phyloP scores from a whole-genome alignment of 2,888 invertebrate species.

The Seira sanloemensis region DNA sequence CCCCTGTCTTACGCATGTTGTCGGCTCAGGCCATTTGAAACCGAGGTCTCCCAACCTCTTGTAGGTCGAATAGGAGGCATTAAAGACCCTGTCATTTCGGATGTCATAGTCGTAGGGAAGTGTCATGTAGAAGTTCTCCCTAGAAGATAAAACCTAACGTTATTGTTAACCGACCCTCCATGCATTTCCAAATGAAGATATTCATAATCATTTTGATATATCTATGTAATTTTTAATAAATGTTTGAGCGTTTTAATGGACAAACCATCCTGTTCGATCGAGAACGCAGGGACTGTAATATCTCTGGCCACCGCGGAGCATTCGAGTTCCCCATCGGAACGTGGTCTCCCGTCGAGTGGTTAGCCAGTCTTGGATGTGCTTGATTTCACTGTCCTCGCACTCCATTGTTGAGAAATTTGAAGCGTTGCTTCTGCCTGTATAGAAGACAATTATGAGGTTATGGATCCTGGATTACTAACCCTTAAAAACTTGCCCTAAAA shows the following conservation, averaged over 20 bases:
- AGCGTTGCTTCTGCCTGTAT: too few species aligned
- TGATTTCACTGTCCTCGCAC: constrained; percentile 31
- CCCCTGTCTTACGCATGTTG: constrained; percentile 67
- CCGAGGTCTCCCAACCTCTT: constrained; percentile 68
- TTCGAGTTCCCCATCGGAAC: constrained; percentile 60
- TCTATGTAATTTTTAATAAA: neutral
- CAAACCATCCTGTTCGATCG: constrained; percentile 69
- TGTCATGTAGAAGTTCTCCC: constrained; percentile 69
- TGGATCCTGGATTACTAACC: too few species aligned
- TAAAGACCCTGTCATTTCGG: constrained; percentile 67
- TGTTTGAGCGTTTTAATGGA: neutral
- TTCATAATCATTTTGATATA: too few species aligned
- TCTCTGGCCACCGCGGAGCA: constrained; percentile 57
- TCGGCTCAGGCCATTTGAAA: constrained; percentile 67
- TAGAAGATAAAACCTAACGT: too few species aligned
- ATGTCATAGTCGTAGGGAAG: constrained; percentile 71
- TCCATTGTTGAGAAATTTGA: too few species aligned
- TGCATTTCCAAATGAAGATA: too few species aligned
- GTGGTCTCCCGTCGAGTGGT: constrained; percentile 31
- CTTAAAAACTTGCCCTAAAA: too few species aligned
- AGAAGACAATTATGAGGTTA: too few species aligned
- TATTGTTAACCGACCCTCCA: too few species aligned
- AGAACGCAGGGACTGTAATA: constrained; percentile 70
- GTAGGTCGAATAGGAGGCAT: constrained; percentile 68
- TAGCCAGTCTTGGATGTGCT: constrained; percentile 48